These are phyloP conservation scores for Zonitis immaculata DNA, from an alignment of 2,888 invertebrate species.

Conservation along the genomic window DNA sequence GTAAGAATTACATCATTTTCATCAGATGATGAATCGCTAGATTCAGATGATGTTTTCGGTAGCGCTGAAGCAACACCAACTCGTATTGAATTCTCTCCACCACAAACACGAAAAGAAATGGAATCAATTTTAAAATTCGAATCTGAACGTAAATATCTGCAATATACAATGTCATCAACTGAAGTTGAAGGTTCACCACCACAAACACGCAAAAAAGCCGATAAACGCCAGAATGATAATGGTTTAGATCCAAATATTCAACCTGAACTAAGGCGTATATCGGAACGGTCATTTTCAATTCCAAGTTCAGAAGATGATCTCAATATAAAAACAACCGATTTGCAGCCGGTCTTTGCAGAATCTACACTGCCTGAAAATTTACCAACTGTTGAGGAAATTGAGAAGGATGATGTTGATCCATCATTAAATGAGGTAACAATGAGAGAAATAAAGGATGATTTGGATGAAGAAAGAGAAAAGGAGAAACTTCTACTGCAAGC, in stretches of 20 bases:
- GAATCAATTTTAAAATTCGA: constrained; percentile 69
- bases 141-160: constrained; percentile 61
- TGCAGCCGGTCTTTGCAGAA: constrained; percentile 46
- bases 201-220: constrained; percentile 65
- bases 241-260: constrained; percentile 60
- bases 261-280: constrained; percentile 65
- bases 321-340: constrained; percentile 55
- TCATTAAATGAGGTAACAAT: constrained; percentile 42
- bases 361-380: constrained; percentile 33
- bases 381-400: constrained; percentile 39
- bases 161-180: constrained; percentile 65
- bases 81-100: constrained; percentile 68
- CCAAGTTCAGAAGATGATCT: constrained; percentile 71
- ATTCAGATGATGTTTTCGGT: constrained; percentile 73
- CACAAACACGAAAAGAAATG: constrained; percentile 70
- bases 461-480: constrained; percentile 37
- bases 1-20: constrained; percentile 72
- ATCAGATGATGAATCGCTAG: constrained; percentile 70
- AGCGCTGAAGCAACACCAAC: constrained; percentile 70
- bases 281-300: constrained; percentile 69
- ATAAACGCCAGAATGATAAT: constrained; percentile 52
- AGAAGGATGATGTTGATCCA: constrained; percentile 40
- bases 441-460: constrained; percentile 33
- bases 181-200: constrained; percentile 75
- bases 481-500: constrained; percentile 43